Conservation (phyloP, 2,113 vertebrate species). For the Thinocorus orbignyianus region DNA sequence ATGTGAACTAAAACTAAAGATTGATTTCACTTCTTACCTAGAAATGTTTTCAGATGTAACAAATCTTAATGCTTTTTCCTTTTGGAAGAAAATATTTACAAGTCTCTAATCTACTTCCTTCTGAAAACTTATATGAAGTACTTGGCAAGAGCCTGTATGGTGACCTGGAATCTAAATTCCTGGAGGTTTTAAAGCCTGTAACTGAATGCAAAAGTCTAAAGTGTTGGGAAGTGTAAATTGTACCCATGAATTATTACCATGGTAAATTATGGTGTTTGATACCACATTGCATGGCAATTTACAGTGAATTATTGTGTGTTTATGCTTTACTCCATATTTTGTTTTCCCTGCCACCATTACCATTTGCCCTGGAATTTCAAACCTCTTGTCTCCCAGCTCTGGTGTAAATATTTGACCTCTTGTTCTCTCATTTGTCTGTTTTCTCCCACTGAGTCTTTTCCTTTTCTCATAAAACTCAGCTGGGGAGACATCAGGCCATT, state of each 20-base stretch:
- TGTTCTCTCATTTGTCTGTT: constrained; percentile 4
- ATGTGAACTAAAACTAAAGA: not conserved
- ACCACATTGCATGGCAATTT: not conserved
- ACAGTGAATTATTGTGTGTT: not conserved
- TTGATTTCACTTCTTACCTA: not conserved
- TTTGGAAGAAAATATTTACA: not conserved
- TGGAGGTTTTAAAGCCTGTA: not conserved
- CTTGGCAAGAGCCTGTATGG: not conserved
- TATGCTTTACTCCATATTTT: not conserved
- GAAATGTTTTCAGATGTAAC: not conserved
- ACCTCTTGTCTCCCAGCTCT: not conserved
- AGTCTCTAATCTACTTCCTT: not conserved
- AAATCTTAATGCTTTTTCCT: not conserved
- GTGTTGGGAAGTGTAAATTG: not conserved
- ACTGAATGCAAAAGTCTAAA: not conserved
- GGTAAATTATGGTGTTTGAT: not conserved
- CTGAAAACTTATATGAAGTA: not conserved
- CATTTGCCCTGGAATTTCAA: not conserved
- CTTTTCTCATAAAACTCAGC: constrained; percentile 19
- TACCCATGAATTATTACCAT: not conserved
- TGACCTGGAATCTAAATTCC: not conserved
- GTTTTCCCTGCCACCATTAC: constrained; percentile 29
- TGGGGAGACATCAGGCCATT: not conserved
- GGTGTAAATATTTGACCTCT: constrained; percentile 19
- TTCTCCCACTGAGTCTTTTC: constrained; percentile 31